Evolutionary conservation across 2,113 vertebrate species (phyloP), one percentile per base, ranked within the genome.

Genomic region (Cebidichthys violaceus): DNA sequence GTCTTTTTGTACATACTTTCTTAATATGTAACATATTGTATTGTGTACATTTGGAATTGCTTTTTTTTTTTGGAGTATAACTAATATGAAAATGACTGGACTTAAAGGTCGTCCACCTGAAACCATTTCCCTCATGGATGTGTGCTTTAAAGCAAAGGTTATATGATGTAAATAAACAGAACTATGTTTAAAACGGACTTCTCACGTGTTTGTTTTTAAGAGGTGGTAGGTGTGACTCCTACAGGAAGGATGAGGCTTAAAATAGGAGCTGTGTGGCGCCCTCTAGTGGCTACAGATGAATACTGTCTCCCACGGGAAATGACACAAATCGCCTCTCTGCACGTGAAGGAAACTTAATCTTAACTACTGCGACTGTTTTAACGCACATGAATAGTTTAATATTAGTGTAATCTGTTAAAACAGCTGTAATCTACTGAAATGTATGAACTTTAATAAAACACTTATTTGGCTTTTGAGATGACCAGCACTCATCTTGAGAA

Each of bases 41-140:
- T 95, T 96, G 92, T 96, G 96, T 95, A 96, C 95, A 97, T 97
- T 96, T 96, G 96, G 96, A 96, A 95, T 94, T 95, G 95, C 95
- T 96, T 91, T 75, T 33, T 33, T 33, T 33, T 96, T 95, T 59
- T 57, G 55, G 91, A 95, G 94, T 93, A 94, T 95, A 95, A 95
- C 94, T 96, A 94, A 94, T 95, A 94, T 93, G 89, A 90, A 92
- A 95, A 94, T 82, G 80, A 92, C 84, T 87, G 90, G 89, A 91
- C 90, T 87, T 37, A 41, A 77, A 86, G 81, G 79, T 87, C 89
- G 90, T 92, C 89, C 79, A n/a, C 87, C 87, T 93, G 85, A 93
- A 86, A 90, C 84, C 61, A 81, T 90, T 87, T 90, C 71, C 74
- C 90, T 90, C 86, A 70, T 85, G 91, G 83, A 83, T 94, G 92